Evolutionary conservation across 2,113 vertebrate species (phyloP).

Genomic region (Cisticola juncidis): DNA sequence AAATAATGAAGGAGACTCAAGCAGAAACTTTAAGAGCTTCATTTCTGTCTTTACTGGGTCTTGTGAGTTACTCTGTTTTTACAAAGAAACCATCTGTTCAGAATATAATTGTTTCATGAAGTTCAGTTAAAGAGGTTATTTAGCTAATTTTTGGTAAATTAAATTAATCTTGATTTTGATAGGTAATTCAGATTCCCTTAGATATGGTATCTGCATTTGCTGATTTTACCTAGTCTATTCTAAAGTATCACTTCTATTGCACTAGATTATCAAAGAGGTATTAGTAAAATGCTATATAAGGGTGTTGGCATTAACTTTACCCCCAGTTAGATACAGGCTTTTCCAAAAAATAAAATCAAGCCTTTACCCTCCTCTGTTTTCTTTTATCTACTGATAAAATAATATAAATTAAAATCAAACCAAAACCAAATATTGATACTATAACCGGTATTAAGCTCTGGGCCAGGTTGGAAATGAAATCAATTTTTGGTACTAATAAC

Average conservation of each 20-base stretch:
- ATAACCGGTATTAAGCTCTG: conserved; percentile 76
- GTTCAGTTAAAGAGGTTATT: conserved; percentile 44
- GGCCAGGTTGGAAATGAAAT: conserved; percentile 86
- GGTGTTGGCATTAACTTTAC: conserved; percentile 60
- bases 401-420: background rate
- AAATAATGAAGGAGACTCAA: conserved; percentile 45
- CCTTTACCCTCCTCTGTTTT: conserved; percentile 79
- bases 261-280: conserved; percentile 68
- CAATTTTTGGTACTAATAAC: conserved; percentile 78
- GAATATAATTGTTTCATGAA: conserved; percentile 23
- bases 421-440: conserved; percentile 13
- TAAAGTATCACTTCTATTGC: conserved; percentile 64
- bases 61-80: conserved; percentile 31
- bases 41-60: conserved; percentile 26
- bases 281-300: conserved; percentile 60
- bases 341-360: conserved; percentile 46
- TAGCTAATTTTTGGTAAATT: conserved; percentile 35
- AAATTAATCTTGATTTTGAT: conserved; percentile 33
- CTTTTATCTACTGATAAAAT: conserved; percentile 44
- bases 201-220: conserved; percentile 57
- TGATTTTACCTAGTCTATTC: conserved; percentile 59
- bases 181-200: conserved; percentile 53
- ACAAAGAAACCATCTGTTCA: conserved; percentile 36
- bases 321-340: conserved; percentile 44
- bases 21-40: conserved; percentile 35